Conservation (phyloP, 2,888 invertebrate species). For the Hyles lineata region DNA sequence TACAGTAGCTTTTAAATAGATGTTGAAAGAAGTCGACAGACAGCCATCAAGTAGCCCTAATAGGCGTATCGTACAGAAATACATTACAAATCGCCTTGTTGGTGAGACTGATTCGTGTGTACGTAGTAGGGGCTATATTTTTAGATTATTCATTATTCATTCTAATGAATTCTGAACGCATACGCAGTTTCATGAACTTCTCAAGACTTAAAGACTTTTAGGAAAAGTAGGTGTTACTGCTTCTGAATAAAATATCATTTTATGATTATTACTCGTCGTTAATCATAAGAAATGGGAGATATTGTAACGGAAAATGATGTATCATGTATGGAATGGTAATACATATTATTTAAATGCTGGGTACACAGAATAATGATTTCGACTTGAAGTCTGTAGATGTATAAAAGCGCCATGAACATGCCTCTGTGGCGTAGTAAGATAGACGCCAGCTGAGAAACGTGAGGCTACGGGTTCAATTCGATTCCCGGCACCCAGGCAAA, state of each 20-base stretch:
- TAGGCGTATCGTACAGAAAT: conserved; percentile 80
- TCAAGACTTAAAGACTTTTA: neutral
- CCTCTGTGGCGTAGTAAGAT: too few species aligned
- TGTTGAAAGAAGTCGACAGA: conserved; percentile 82
- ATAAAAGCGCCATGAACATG: too few species aligned
- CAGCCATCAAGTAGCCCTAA: conserved; percentile 82
- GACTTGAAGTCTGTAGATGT: too few species aligned
- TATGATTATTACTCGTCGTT: conserved; percentile 2
- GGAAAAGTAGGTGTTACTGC: neutral
- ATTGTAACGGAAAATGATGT: neutral
- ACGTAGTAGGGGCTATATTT: conserved; percentile 40
- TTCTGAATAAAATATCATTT: neutral
- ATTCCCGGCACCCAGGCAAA: too few species aligned
- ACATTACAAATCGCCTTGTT: conserved; percentile 79
- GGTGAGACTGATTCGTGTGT: conserved; percentile 39
- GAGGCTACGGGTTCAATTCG: too few species aligned
- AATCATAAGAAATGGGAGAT: neutral
- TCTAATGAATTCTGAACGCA: conserved; percentile 36
- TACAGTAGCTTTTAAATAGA: conserved; percentile 80
- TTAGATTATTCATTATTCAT: conserved; percentile 45
- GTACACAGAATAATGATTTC: too few species aligned
- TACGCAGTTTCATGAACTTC: conserved; percentile 26
- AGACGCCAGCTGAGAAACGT: too few species aligned
- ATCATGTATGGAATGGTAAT: neutral
- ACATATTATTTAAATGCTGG: too few species aligned